Base-by-base conservation (phyloP, 2,888 invertebrate genomes). In the Dastarcus helophoroides region DNA sequence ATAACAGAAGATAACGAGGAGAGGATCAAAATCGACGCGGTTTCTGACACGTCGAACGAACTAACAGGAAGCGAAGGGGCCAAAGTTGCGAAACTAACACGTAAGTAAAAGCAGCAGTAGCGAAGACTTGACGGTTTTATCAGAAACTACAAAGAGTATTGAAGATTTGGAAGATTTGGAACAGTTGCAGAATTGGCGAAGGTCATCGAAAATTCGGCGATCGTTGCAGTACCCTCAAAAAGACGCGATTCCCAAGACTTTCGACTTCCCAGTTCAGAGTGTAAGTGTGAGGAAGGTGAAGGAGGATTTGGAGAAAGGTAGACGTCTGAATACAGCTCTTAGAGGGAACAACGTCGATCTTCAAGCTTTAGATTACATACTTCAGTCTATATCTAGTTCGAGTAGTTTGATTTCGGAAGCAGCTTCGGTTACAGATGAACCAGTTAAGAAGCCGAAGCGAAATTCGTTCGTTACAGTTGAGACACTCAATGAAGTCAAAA, bases 161-260 rank as follows among this genome's bases (percentile, higher is more conserved):
- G 56, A 59, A 33, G 57, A 56, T 33, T 39, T 51, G 17, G 56
- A 58, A 28, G 59, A 60, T 35, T 37, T 53, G n/a, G 54, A 56
- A 27, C 51, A 61, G 16, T 39, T 58, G 9, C 51, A 56, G 35
- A 75, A 71, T 50, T 80, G 81, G 76, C 60, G 68, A 29, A 68
- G 78, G 41, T 71, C 74, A 27, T 76, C 77, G 8, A 71, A 71
- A 44, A 61, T 71, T 35, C 68, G 76, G 24, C 65, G 72, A 36
- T 78, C 79, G 3, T 62, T 81, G 41, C 76, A 81, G 48, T 74
- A 76, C 52, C 73, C 77, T 4, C 74, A 73, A 47, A 46, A 50
- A 34, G 51, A 44, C 24, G 49, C 46, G 31, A 26, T 27, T 3
- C 15, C 29, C 12, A 35, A 33, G 10, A 10, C 41, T 4, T 28